Evolutionary conservation across 2,888 invertebrate genomes (phyloP), one percentile per base, ranked within the genome.

Genomic region (Amiota communis): DNA sequence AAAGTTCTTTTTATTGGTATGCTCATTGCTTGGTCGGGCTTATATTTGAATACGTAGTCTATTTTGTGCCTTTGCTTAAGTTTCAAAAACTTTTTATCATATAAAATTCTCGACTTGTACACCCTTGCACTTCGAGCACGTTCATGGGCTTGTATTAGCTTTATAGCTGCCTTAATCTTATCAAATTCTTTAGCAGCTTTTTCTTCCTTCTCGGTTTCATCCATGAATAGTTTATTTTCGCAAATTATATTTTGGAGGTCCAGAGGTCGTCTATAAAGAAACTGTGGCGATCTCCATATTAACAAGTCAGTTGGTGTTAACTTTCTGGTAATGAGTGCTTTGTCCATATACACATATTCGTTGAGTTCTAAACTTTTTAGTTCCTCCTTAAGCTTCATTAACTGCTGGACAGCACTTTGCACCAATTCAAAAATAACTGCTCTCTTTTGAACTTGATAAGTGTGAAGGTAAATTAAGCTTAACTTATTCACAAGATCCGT

Each of bases 301-400:
- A 92, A 91, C 13, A 93, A 82, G 75, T 93, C 91, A 20, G 91
- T 90, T 0, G 94, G 94, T 3, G 93, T 92, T 11, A 94, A 85
- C 81, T 93, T 93, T 77, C 93, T 86, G 80, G 93, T 92, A 49
- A 93, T 90, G 67, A 95, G 86, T 9, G 91, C 90, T 79, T 93
- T 92, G 85, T 95, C 95, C 61, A 94, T 91, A 88, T 93, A 95
- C 75, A 93, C 92, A 82, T 91, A 92, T 80, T 93, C 92, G 10
- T 90, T 91, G 6, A 91, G 81, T 75, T 92, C 91, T 13, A 92
- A 83, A 63, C 90, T 89, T 72, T 91, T 91, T 3, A 93, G 81
- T 78, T 92, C 91, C 46, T 90, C 89, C 78, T 92, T 92, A 10
- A 92, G 87, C 78, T 93, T 91, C 48, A 91, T 87, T 72, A 93